These are phyloP conservation scores for Arge pagana DNA, from an alignment of 2,888 invertebrate genomes.

Conservation along the genomic window DNA sequence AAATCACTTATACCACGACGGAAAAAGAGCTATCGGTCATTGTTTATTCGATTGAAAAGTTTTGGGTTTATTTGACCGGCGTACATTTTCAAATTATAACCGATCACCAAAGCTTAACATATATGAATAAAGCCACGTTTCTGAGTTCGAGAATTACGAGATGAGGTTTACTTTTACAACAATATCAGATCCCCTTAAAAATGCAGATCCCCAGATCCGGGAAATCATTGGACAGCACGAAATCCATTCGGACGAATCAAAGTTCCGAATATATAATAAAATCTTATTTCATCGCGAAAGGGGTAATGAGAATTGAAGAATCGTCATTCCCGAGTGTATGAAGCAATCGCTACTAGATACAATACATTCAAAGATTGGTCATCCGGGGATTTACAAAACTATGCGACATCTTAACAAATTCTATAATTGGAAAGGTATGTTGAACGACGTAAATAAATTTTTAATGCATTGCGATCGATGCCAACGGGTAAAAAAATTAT, in stretches of 20 bases:
- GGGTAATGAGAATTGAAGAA: not conserved
- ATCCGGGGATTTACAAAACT: conserved; percentile 20
- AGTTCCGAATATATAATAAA: not conserved
- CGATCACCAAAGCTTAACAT: conserved; percentile 36
- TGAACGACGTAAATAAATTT: not conserved
- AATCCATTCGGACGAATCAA: not conserved
- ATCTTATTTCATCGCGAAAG: conserved; percentile 12
- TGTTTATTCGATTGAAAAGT: conserved; percentile 33
- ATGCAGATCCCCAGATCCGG: not conserved
- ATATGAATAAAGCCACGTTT: conserved; percentile 35
- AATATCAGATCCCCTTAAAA: conserved; percentile 33
- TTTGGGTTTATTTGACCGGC: conserved; percentile 36
- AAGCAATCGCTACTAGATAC: not conserved
- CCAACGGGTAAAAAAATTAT: conserved; percentile 23
- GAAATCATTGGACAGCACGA: not conserved
- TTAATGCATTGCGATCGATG: conserved; percentile 13
- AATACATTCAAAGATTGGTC: conserved; percentile 11
- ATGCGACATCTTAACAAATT: conserved; percentile 1
- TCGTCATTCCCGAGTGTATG: conserved; percentile 12
- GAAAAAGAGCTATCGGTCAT: conserved; percentile 38
- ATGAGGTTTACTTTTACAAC: conserved; percentile 34
- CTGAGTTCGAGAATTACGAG: conserved; percentile 31
- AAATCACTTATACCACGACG: conserved; percentile 32
- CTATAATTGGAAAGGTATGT: conserved; percentile 21
- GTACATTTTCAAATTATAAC: conserved; percentile 33